Evolutionary conservation across 2,113 vertebrate species (phyloP), one percentile per base, ranked within the genome.

Genomic region (Grammomys dolichurus): DNA sequence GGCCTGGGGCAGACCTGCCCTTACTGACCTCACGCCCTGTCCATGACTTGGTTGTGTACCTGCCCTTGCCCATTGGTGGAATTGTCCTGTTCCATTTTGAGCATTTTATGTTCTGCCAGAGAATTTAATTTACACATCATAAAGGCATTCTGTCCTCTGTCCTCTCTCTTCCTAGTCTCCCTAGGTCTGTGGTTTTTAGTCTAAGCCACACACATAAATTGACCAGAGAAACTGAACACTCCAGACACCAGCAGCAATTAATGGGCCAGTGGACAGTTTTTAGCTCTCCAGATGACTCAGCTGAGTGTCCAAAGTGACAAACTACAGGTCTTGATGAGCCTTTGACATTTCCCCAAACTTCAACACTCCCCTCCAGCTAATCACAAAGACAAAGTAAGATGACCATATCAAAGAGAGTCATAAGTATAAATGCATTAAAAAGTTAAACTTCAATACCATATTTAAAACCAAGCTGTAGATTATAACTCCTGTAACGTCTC

Each of bases 11-110:
- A 46, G 6, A 14, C 9, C 22, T 51, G 28, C 51, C 11, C 2
- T 31, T 16, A 2, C 10, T 0, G 0, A 16, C 1, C 0, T 40
- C 48, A 1, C 0, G 1, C 11, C 4, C 22, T 76, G 69, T 54
- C 33, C 26, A 24, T 13, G 1, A 3, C 12, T 13, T 46, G n/a
- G 12, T 16, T 3, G 22, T 8, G 63, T 51, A 20, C 63, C 78
- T 84, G 31, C 5, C 14, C 36, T 43, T 11, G n/a, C 20, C 48
- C 56, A 14, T 11, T 28, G 10, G 5, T 69, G 48, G 22, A 16
- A 43, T 7, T 40, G 48, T 80, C 22, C 51, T 80, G 46, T 65
- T 65, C 58, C 6, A 17, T 58, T 81, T 85, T 26, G 7, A 43
- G 70, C 3, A 7, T 46, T 46, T 69, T 43, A 58, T 31, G 43